These are phyloP conservation scores for Alauda arvensis DNA, from an alignment of 2,797 vertebrate species.

Conservation along the genomic window DNA sequence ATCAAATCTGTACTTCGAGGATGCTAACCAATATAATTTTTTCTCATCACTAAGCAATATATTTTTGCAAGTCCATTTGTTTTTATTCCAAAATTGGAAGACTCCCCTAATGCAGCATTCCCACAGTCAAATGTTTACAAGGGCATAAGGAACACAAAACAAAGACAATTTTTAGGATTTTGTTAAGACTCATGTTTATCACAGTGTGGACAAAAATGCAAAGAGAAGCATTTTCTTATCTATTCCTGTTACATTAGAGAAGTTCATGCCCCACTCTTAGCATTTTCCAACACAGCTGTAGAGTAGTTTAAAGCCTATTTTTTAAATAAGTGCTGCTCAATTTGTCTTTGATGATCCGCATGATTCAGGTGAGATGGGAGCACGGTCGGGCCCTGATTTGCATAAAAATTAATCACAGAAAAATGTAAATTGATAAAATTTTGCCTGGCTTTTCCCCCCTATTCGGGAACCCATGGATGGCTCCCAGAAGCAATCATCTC, in stretches of 20 bases:
- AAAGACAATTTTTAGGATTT: conserved; percentile 62
- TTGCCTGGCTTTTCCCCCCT: conserved; percentile 79
- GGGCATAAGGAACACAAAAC: conserved; percentile 50
- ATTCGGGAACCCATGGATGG: conserved; percentile 77
- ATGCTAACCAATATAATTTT: neutral
- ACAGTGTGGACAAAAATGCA: conserved; percentile 62
- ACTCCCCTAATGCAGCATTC: conserved; percentile 3
- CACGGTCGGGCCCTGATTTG: conserved; percentile 82
- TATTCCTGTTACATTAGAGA: conserved; percentile 74
- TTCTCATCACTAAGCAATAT: neutral
- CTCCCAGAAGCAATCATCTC: conserved; percentile 94
- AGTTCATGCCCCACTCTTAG: conserved; percentile 80
- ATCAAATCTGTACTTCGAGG: neutral
- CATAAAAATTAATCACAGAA: conserved; percentile 92
- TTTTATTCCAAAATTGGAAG: conserved; percentile 8
- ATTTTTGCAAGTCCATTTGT: conserved; percentile 2
- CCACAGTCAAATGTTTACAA: conserved; percentile 41
- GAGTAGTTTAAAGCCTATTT: conserved; percentile 84
- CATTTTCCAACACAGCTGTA: conserved; percentile 82
- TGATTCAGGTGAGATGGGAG: conserved; percentile 88
- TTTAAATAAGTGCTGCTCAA: conserved; percentile 86
- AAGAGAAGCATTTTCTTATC: conserved; percentile 73
- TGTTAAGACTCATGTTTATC: conserved; percentile 73
- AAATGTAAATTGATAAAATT: conserved; percentile 90
- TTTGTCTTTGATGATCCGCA: conserved; percentile 87